Base-by-base conservation (phyloP, 2,888 invertebrate species). In the Terebella lapidaria region DNA sequence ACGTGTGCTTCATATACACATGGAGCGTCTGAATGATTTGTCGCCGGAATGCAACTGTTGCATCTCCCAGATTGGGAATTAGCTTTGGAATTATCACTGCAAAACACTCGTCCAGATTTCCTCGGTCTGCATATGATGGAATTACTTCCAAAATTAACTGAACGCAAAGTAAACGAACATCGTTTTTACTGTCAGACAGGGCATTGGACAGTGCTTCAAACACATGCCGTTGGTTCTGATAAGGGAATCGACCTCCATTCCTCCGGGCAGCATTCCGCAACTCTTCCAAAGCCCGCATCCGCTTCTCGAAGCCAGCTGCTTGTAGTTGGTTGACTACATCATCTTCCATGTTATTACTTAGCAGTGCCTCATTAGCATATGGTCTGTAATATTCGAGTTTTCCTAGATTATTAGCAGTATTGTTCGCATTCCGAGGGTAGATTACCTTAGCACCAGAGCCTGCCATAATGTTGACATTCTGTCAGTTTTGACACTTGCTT, bases 1-100 rank as follows among this genome's bases (percentile, higher is more conserved):
- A 69, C 1, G 82, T 81, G 61, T 77, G 70, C 62, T 78, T 79
- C 76, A 81, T 78, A 68, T 82, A 83, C 1, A 76, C 75, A 67
- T 80, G 80, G 18, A 84, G 71, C 0, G 81, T 77, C 62, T 83
- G 81, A 4, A 82, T 74, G 10, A 81, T 79, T 35, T 81, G 76
- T 57, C 80, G 69, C 42, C 81, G 69, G 2, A 78, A 72, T 28
- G 76, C 71, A 24, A 77, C 73, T 59, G 76, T 79, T 62, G 69
- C 71, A 60, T 80, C 78, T 24, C 77, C 79, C 35, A 80, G 70
- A 60, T 77, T 77, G 4, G 79, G 73, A 56, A 82, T 74, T 27
- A 82, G 68, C 54, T 74, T 76, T 27, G 76, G 78, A 66, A 81
- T 68, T 2, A 81, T 70, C 27, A 74, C 67, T 47, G 73, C 70